Percentiles rank a stretch among this genome's conserved stretches.
Conservation (phyloP, 2,888 invertebrate genomes). For the Lissonota sp. region DNA sequence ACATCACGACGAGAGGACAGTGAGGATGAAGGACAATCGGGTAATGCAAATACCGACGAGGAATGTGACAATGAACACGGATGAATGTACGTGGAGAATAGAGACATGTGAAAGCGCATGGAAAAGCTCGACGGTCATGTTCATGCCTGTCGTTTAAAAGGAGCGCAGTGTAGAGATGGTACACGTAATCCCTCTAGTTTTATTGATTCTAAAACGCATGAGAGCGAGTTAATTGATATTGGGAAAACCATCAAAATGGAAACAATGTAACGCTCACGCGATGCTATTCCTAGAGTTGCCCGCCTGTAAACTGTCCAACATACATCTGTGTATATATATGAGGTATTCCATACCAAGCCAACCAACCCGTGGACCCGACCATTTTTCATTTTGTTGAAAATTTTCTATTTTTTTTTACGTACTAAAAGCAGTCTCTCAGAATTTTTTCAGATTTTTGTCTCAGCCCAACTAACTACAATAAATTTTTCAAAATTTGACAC, state of each 20-base stretch:
- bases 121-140: slow-evolving; percentile 33
- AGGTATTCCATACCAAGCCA: too few relatives aligned
- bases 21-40: too few relatives aligned
- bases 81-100: neutral
- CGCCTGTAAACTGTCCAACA: slow-evolving; percentile 6
- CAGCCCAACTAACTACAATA: too few relatives aligned
- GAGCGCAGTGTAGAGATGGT: neutral
- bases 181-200: slow-evolving; percentile 9
- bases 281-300: slow-evolving; percentile 26
- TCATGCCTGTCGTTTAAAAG: neutral
- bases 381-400: too few relatives aligned
- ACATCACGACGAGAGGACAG: neutral
- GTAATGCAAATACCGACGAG: neutral
- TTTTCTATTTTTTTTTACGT: too few relatives aligned
- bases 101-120: neutral
- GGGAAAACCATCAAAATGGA: slow-evolving; percentile 42
- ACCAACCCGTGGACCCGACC: too few relatives aligned
- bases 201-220: slow-evolving; percentile 45
- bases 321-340: neutral
- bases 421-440: too few relatives aligned
- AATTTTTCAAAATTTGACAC: too few relatives aligned
- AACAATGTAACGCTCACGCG: slow-evolving; percentile 46
- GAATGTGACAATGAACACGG: neutral
- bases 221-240: slow-evolving; percentile 40
- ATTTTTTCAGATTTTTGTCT: too few relatives aligned